Evolutionary conservation across 2,797 vertebrate genomes (phyloP), one percentile per base, ranked within the genome.

Genomic region (Acrocephalus scirpaceus): DNA sequence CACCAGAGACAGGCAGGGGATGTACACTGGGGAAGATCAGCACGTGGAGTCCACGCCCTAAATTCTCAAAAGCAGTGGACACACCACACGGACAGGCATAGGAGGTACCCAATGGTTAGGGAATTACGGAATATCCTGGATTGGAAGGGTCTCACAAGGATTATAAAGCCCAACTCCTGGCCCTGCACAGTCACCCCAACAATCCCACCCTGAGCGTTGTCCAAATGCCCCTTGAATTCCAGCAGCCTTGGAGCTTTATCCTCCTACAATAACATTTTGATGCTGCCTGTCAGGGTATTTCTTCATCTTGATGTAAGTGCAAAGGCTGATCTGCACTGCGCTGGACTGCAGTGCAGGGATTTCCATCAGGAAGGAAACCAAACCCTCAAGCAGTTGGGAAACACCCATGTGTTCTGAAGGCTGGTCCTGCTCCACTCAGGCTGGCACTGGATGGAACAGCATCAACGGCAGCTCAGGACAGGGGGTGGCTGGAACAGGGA

Each of bases 391-490:
- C 6, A 38, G 38, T 17, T 0, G 5, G 62, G 36, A 51, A 91
- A 47, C 56, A 38, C 30, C 38, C 30, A 0, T 9, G 44, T 23
- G 29, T 38, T n/a, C 48, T 38, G 57, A 36, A 44, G 53, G 38
- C 20, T 7, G 2, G 7, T 57, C 54, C 67, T 71, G 40, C n/a
- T 57, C 50, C 48, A 38, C 7, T 26, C 75, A 17, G 44, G 60
- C 36, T 13, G 0, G 2, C 48, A 16, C 27, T 13, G 1, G 5
- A 7, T 4, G 1, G 21, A 38, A 6, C 62, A 27, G 51, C 7
- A 15, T 3, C 80, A 30, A 19, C 13, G 19, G 10, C 5, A 1
- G 21, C 3, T 67, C 57, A 45, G 19, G 27, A 34, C 30, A 10
- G 9, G 30, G 34, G 23, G 4, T 4, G 16, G 30, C 50, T 10